Evolutionary conservation across 2,113 vertebrate species (phyloP).

Genomic region (Salminus brasiliensis): DNA sequence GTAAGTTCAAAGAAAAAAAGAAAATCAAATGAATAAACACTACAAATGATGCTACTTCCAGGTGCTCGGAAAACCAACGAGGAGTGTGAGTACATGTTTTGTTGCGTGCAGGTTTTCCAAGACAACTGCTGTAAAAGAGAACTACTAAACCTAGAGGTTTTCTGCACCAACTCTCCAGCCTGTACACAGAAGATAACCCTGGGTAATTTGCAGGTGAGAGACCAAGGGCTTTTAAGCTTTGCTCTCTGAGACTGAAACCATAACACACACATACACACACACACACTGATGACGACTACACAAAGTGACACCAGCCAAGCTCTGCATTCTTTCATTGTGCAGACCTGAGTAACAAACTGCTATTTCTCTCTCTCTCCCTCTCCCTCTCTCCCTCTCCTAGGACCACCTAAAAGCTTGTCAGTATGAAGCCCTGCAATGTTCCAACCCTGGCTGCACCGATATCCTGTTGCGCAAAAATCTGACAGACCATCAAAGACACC

Average conservation of each 20-base stretch:
- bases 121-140: slow-evolving; percentile 90
- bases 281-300: no score
- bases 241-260: not conserved
- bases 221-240: no score
- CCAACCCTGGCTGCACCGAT: slow-evolving; percentile 76
- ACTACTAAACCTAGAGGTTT: slow-evolving; percentile 84
- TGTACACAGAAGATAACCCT: slow-evolving; percentile 77
- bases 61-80: not conserved
- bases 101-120: slow-evolving; percentile 81
- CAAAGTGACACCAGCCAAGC: not conserved
- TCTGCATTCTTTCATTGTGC: not conserved
- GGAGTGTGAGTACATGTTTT: slow-evolving; percentile 1
- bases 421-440: slow-evolving; percentile 74
- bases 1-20: slow-evolving; percentile 66
- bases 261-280: no score
- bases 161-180: slow-evolving; percentile 82
- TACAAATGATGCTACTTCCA: not conserved
- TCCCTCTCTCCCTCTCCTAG: slow-evolving; percentile 59
- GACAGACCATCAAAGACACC: slow-evolving; percentile 70
- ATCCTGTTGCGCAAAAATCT: slow-evolving; percentile 75
- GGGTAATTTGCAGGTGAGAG: slow-evolving; percentile 80
- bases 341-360: not conserved
- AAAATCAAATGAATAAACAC: no score
- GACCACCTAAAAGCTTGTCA: slow-evolving; percentile 83
- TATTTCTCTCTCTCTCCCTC: not conserved